Conservation (phyloP, 1,140 invertebrate genomes). For the Saccostrea glomerata region DNA sequence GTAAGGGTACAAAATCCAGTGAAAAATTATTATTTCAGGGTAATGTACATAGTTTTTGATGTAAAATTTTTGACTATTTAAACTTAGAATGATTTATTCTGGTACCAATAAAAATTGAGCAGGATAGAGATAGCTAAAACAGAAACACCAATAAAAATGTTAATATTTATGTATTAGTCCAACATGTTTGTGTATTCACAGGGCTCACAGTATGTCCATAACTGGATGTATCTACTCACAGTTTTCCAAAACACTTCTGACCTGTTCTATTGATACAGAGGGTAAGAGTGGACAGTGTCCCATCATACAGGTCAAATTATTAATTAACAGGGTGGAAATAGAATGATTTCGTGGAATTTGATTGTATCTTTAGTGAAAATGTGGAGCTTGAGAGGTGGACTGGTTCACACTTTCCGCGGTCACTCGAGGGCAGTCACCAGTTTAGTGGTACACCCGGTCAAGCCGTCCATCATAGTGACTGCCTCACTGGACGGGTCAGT, state of each 20-base stretch:
- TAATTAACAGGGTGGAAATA: background rate
- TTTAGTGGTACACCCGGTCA: conserved; percentile 74
- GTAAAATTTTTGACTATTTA: no score
- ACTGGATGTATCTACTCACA: conserved; percentile 76
- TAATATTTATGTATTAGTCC: background rate
- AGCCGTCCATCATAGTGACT: conserved; percentile 73
- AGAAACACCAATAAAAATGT: background rate
- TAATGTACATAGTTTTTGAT: no score
- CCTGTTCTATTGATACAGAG: conserved; percentile 74
- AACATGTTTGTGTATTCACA: conserved; percentile 55
- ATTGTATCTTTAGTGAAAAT: conserved; percentile 73
- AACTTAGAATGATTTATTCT: no score
- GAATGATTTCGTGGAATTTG: background rate
- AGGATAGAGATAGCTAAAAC: no score
- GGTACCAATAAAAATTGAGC: no score
- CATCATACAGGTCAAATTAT: background rate
- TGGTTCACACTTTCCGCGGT: conserved; percentile 76
- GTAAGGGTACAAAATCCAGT: conserved; percentile 53
- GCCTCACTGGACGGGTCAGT: conserved; percentile 77
- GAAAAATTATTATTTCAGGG: no score
- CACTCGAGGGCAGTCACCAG: conserved; percentile 77
- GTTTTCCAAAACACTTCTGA: conserved; percentile 71
- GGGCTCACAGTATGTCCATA: conserved; percentile 77
- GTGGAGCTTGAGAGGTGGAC: conserved; percentile 74
- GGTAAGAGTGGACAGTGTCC: conserved; percentile 62